Evolutionary conservation across 2,888 invertebrate species (phyloP), one percentile per base, ranked within the genome.

Genomic region (Gasteruption jaculator): DNA sequence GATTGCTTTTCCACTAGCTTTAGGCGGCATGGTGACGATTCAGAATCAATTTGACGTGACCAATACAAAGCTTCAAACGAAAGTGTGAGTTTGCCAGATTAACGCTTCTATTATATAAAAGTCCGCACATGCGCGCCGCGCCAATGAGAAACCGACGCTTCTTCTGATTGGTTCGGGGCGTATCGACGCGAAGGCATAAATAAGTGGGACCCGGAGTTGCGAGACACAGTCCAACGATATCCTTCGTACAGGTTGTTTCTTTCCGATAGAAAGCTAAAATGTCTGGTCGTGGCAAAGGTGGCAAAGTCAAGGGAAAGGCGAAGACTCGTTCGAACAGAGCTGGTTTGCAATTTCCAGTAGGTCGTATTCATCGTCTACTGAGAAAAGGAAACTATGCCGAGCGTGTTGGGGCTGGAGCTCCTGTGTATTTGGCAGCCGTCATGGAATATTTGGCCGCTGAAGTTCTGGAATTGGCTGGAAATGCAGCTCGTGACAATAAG

Each of bases 381-480:
- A 72, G 78, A 10, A 78, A 78, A 49, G 82, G 82, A 2, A 76
- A 81, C 54, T 82, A 78, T 58, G 79, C 82, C 0, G 78, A 78
- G 47, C 71, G 80, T 2, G 71, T 81, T 10, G 78, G 79, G 21
- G 72, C 72, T 24, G 76, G 74, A 1, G 76, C 78, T 4, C 73
- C 79, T 0, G 75, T 80, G 0, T 79, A 76, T 46, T 52, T 79
- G 31, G 71, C 78, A 0, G 78, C 79, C 15, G 82, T 80, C 0
- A 73, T 83, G 63, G 82, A 83, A 55, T 83, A 83, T 55, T 59
- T 83, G 29, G 79, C 84, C 10, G 83, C 83, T 49, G 85, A 86
- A 74, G 78, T 83, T 14, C 59, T 82, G 40, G 82, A 82, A 55
- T 73, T 83, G 65, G 78, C 82, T 11, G 81, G 80, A 7, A 82